Conservation (phyloP, 2,797 vertebrate genomes). For the Falco rusticolus region DNA sequence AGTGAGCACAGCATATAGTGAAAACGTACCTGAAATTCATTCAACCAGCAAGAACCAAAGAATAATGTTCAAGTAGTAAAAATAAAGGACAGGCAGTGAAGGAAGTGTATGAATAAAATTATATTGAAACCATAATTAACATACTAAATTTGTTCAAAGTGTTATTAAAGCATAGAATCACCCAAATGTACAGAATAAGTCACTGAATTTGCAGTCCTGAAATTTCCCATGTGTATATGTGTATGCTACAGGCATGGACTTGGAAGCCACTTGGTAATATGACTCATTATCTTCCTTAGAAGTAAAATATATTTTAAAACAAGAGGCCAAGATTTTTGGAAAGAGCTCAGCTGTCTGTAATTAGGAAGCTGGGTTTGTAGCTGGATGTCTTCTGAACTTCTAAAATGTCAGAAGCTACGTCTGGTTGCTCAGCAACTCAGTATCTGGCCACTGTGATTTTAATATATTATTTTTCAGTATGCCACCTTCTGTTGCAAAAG, state of each 20-base stretch:
- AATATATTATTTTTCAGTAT: conserved; percentile 42
- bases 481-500: conserved; percentile 15
- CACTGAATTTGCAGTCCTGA: not conserved
- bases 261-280: not conserved
- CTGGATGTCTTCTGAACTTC: conserved; percentile 52
- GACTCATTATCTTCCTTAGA: conserved; percentile 13
- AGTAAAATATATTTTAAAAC: conserved; percentile 1
- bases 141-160: not conserved
- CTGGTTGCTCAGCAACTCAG: conserved; percentile 57
- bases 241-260: not conserved
- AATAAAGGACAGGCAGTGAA: not conserved
- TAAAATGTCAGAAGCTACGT: conserved; percentile 47
- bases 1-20: not conserved
- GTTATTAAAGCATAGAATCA: not conserved
- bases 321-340: conserved; percentile 15
- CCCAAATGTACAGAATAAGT: not conserved
- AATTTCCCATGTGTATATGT: not conserved
- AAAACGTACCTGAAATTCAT: not conserved
- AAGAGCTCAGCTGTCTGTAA: not conserved
- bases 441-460: conserved; percentile 44
- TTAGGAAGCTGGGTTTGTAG: conserved; percentile 44
- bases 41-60: not conserved
- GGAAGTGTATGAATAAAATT: not conserved
- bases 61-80: not conserved
- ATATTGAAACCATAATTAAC: not conserved